phyloP scores from a whole-genome alignment of 2,113 vertebrate genomes.

The Scomber colias region DNA sequence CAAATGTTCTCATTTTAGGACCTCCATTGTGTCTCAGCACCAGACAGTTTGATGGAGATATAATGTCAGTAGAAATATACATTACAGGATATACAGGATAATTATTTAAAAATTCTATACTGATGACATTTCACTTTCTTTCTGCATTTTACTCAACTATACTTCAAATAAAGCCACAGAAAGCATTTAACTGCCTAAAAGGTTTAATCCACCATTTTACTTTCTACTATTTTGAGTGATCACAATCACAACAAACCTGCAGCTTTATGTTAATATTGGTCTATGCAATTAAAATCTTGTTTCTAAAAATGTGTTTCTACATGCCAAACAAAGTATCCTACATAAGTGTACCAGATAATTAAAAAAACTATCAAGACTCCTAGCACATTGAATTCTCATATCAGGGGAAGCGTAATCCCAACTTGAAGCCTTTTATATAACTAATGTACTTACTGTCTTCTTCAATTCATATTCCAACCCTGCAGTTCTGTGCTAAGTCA shows the following conservation, averaged over 20 bases:
- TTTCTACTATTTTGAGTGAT: not conserved
- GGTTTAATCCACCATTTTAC: not conserved
- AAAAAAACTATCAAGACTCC: conserved; percentile 28
- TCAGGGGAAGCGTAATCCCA: conserved; percentile 37
- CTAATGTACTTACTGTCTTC: conserved; percentile 20
- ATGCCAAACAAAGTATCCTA: conserved; percentile 33
- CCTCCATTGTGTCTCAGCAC: not conserved
- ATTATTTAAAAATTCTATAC: conserved; percentile 12
- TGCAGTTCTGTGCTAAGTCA: conserved; percentile 14
- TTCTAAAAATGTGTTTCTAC: conserved; percentile 10
- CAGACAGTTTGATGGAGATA: conserved; percentile 14
- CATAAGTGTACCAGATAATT: conserved; percentile 31
- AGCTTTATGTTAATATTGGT: conserved; percentile 10
- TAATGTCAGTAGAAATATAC: conserved; percentile 1
- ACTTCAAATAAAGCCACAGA: not conserved
- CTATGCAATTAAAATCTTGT: not conserved
- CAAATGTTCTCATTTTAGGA: conserved; percentile 25
- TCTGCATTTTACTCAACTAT: not conserved
- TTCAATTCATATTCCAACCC: conserved; percentile 24
- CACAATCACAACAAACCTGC: not conserved
- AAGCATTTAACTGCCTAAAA: not conserved
- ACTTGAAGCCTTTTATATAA: conserved; percentile 32
- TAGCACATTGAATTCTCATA: conserved; percentile 31
- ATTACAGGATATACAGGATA: no score
- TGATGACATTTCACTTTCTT: not conserved